These are phyloP conservation scores for Empis livida DNA, from an alignment of 2,888 invertebrate genomes.

Conservation along the genomic window DNA sequence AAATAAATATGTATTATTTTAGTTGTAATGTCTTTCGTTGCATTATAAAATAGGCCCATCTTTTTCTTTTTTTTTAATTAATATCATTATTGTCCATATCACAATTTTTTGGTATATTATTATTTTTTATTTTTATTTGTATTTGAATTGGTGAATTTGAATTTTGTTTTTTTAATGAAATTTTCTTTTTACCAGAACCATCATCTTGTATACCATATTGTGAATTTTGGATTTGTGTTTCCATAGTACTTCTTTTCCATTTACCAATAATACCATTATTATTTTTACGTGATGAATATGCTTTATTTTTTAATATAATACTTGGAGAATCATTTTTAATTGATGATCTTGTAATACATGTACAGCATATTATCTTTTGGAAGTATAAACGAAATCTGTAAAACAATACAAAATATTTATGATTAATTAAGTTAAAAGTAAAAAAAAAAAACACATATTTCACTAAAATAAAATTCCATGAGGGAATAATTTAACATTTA, in stretches of 20 bases:
- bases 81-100: neutral
- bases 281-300: slow-evolving; percentile 16
- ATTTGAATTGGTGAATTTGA: neutral
- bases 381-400: slow-evolving; percentile 56
- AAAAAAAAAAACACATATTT: no score
- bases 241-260: slow-evolving; percentile 34
- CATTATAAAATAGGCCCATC: neutral
- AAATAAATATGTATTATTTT: no score
- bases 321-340: slow-evolving; percentile 22
- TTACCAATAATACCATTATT: slow-evolving; percentile 11
- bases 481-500: no score
- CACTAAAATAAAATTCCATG: no score
- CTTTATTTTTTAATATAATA: slow-evolving; percentile 17
- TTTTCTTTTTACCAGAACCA: neutral
- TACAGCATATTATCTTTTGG: slow-evolving; percentile 53
- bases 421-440: no score
- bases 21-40: neutral
- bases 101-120: neutral
- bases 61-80: neutral
- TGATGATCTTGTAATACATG: slow-evolving; percentile 31
- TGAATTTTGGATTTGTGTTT: slow-evolving; percentile 28
- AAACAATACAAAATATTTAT: no score
- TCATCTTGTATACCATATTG: neutral
- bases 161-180: neutral
- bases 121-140: neutral